Base-by-base conservation (phyloP, 2,113 vertebrate genomes). In the Periophthalmus modestus region DNA sequence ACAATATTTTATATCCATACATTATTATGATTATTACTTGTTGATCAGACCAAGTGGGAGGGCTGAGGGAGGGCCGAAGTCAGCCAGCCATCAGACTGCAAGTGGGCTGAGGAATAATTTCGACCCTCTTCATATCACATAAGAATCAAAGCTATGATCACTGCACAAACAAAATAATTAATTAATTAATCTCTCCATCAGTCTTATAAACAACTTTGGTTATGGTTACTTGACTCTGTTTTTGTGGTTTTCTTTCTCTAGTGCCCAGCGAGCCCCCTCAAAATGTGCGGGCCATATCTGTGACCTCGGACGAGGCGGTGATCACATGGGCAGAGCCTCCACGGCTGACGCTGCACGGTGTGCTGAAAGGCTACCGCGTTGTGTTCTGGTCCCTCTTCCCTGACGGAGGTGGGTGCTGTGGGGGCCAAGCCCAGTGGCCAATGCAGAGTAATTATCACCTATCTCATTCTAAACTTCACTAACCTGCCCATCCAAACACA, bases 321-420 rank as follows among this genome's bases (percentile, higher is more conserved):
- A 97, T 99, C 90, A 97, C 97, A 0, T 99, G 98, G 98, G 95
- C 96, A 0, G 97, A 99, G 89, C 98, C 98, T 47, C 97, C 97
- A 0, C 94, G 97, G 80, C 96, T 96, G 91, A 98, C 97, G 18
- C 96, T 99, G 89, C 98, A 99, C 1, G 98, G 98, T 3, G 96
- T 99, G 85, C 94, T 99, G 83, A 99, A 98, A 92, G 98, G 98
- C 4, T 99, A 98, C 86, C 92, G 97, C 0, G 96, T 99, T 89
- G 97, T 99, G 91, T 99, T 97, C 94, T 99, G 97, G 97, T 98
- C 97, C 58, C 95, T 99, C 86, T 98, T 97, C 84, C 93, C 95
- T 69, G 97, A 99, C 1, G 97, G 98, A 86, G 98, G 98, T 97
- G 92, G 94, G 96, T 94, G 88, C 89, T 92, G 88, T 91, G 88